phyloP scores from a whole-genome alignment of 2,888 invertebrate species.

The Thalpophila matura region DNA sequence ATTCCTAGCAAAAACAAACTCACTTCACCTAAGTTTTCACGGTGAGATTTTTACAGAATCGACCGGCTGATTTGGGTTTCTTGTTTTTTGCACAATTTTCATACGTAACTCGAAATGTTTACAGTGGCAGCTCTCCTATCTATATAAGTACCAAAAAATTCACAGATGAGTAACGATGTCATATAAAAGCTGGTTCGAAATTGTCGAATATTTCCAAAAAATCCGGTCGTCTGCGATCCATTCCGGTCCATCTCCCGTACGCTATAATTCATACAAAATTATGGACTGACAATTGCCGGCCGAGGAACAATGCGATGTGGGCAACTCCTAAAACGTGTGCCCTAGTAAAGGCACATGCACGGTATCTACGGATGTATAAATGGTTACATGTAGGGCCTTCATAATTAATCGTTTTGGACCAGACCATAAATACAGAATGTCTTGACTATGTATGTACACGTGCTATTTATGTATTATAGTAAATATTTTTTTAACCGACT shows the following conservation, averaged over 20 bases:
- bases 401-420: slow-evolving; percentile 41
- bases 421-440: slow-evolving; percentile 15
- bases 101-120: too few relatives aligned
- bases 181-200: slow-evolving; percentile 19
- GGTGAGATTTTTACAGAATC: too few relatives aligned
- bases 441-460: too few relatives aligned
- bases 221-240: slow-evolving; percentile 23
- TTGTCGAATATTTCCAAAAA: slow-evolving; percentile 34
- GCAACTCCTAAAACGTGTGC: slow-evolving; percentile 54
- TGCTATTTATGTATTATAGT: too few relatives aligned
- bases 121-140: not conserved
- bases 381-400: slow-evolving; percentile 17
- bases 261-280: slow-evolving; percentile 63
- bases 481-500: too few relatives aligned
- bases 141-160: slow-evolving; percentile 4
- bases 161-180: slow-evolving; percentile 2
- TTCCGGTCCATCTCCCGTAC: slow-evolving; percentile 43
- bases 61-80: slow-evolving; percentile 10
- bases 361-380: slow-evolving; percentile 5
- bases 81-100: not conserved
- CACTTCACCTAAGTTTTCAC: too few relatives aligned
- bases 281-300: slow-evolving; percentile 57
- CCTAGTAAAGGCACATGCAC: slow-evolving; percentile 34
- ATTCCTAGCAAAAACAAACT: too few relatives aligned
- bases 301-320: slow-evolving; percentile 54